Percentiles rank a stretch among this genome's conserved stretches.
Conservation (phyloP, 1,140 invertebrate species). For the Lamellibrachia luymesi region DNA sequence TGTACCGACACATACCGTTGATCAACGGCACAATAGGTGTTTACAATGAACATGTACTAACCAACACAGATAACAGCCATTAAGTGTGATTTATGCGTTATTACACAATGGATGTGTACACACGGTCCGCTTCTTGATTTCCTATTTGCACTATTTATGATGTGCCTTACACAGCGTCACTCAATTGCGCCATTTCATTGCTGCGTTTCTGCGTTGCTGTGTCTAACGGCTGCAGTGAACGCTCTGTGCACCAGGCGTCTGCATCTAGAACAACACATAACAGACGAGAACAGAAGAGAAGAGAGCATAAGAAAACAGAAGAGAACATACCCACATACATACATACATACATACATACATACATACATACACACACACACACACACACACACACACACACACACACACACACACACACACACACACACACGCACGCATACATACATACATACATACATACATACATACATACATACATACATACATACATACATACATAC, state of each 20-base stretch:
- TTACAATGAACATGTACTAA: background rate
- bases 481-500: no score
- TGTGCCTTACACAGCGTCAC: background rate
- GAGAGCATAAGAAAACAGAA: background rate
- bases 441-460: no score
- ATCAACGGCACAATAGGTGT: background rate
- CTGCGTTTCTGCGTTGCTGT: background rate
- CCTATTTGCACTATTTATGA: background rate
- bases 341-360: background rate
- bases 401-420: no score
- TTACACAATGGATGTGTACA: background rate
- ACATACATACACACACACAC: no score
- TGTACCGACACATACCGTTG: background rate
- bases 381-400: no score
- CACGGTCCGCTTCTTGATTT: background rate
- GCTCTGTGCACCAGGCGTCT: background rate
- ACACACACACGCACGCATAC: no score
- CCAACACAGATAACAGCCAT: background rate
- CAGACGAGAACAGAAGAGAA: background rate
- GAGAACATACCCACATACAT: background rate
- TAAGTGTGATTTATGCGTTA: constrained; percentile 1
- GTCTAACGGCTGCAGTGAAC: background rate
- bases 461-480: no score
- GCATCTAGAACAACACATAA: background rate
- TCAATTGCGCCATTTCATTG: background rate